These are phyloP conservation scores for Schizopygopsis pylzovi DNA, from an alignment of 2,797 vertebrate species.

Conservation along the genomic window DNA sequence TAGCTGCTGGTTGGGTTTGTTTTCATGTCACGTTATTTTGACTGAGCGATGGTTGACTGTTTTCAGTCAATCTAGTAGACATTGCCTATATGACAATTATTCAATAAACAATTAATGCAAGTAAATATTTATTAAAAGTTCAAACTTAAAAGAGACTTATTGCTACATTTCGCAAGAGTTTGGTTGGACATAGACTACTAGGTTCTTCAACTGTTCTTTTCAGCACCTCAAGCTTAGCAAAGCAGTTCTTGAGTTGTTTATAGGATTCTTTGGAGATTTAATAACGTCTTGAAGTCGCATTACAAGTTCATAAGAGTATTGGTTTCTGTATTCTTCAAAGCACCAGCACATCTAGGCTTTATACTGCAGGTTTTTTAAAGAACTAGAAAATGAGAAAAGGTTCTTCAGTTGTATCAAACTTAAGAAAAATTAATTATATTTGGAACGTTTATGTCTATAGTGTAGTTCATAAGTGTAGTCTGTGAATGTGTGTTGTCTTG, in stretches of 20 bases:
- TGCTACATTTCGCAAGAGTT: neutral
- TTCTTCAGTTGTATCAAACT: neutral
- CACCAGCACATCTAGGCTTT: neutral
- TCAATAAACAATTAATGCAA: neutral
- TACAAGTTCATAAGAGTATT: neutral
- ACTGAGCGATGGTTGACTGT: neutral
- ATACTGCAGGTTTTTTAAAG: neutral
- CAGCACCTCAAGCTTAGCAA: neutral
- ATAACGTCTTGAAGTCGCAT: neutral
- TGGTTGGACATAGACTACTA: neutral
- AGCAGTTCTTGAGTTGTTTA: neutral
- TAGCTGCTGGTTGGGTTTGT: constrained; percentile 21
- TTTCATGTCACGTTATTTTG: constrained; percentile 66
- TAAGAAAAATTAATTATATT: neutral
- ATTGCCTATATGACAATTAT: neutral
- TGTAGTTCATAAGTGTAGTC: neutral
- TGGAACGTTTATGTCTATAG: neutral
- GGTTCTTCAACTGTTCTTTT: neutral
- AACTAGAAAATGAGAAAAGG: neutral
- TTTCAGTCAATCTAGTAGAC: neutral
- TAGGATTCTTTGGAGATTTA: neutral
- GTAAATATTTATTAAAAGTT: neutral
- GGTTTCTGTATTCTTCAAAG: neutral
- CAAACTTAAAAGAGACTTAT: neutral
- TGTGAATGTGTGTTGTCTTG: neutral